These are phyloP conservation scores for Bostrychus sinensis DNA, from an alignment of 2,113 vertebrate genomes.

Conservation along the genomic window DNA sequence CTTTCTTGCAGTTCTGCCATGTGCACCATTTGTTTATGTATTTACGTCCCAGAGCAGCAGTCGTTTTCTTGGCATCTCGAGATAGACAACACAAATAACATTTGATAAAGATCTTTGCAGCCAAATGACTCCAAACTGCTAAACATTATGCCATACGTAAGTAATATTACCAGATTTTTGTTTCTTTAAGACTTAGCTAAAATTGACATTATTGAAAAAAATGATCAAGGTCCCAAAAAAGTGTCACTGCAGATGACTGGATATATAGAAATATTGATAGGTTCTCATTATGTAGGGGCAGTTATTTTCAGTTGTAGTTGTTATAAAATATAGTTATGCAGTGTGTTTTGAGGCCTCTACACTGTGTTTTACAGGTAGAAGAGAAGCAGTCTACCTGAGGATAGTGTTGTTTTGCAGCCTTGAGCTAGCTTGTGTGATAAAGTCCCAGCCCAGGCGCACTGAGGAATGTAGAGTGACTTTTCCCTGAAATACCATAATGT, in stretches of 20 bases:
- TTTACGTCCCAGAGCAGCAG: not conserved
- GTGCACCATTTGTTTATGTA: not conserved
- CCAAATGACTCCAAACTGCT: not conserved
- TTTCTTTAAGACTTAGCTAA: no score
- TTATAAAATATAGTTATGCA: not conserved
- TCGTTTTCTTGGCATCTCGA: not conserved
- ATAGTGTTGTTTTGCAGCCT: constrained; percentile 25
- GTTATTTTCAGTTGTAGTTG: not conserved
- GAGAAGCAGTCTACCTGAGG: constrained; percentile 4
- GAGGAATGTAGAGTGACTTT: constrained; percentile 47
- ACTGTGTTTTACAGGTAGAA: constrained; percentile 7
- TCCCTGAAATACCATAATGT: constrained; percentile 15
- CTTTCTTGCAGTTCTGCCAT: not conserved
- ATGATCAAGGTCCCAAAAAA: no score
- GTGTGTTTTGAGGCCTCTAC: not conserved
- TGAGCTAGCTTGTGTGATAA: constrained; percentile 40
- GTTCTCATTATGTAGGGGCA: no score
- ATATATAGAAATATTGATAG: no score
- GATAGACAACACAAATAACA: not conserved
- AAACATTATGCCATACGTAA: not conserved
- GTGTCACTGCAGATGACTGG: no score
- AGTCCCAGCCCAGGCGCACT: constrained; percentile 20
- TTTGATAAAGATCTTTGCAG: not conserved
- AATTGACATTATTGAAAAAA: no score
- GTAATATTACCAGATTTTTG: no score